Evolutionary conservation across 92 coral and sea anemone genomes (phyloP), one percentile per base, ranked within the genome.

Genomic region (Zoanthus solanderi): DNA sequence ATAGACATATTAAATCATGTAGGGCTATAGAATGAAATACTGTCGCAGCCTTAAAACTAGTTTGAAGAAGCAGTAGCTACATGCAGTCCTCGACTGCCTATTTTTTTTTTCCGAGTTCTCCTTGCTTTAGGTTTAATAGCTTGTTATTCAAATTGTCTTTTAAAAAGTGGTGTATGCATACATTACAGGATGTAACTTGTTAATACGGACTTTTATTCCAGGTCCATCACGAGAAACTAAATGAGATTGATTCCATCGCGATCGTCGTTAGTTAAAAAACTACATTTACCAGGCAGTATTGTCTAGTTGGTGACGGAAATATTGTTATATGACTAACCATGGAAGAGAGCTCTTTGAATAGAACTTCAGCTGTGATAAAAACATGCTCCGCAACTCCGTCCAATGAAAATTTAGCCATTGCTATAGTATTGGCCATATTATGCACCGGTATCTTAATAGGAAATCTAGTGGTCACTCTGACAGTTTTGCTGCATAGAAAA

Each of bases 361-460:
- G 50, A 37, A 81, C 75, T 7, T n/a, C 85, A 2, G 10, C 32
- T 0, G 16, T 29, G 34, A 71, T 52, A 32, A 67, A 42, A 28
- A 81, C n/a, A 44, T 81, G 85, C 57, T 23, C 85, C 7, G 37
- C 23, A 6, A 81, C 58, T 65, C 85, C 85, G 9, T 81, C 85
- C 31, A 11, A 23, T 28, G 75, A 86, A 60, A 89, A 92, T 57
- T 87, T 91, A 12, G 86, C 83, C 16, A 48, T 93, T 18, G 89
- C 90, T 0, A 54, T 92, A 0, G 87, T 89, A 9, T 72, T 94
- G 52, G 54, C 87, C 71, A 71, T 78, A 18, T 87, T 94, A n/a
- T 92, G 98, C 31, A 52, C 86, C 6, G 88, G 90, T 8, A 81
- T 92, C n/a, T 89, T 94, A 47, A 53, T 88, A 15, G 98, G 98